Evolutionary conservation across 2,888 invertebrate genomes (phyloP).

Genomic region (Andrena minutula): DNA sequence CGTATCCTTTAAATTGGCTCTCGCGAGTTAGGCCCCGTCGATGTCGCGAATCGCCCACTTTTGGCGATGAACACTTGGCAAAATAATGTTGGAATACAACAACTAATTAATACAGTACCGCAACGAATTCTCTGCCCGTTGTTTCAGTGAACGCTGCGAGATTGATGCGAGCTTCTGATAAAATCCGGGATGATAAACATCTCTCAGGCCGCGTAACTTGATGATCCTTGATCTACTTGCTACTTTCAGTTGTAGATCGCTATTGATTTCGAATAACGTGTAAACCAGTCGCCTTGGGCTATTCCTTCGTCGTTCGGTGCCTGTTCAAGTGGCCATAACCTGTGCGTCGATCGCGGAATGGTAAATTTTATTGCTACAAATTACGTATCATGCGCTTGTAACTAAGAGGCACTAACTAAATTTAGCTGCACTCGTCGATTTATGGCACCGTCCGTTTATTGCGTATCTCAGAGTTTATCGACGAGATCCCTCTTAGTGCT

Average conservation of each 20-base stretch:
- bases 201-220: slow-evolving; percentile 44
- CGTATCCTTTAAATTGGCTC: slow-evolving; percentile 36
- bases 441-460: not conserved
- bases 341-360: not conserved
- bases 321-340: slow-evolving; percentile 6
- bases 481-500: slow-evolving; percentile 18
- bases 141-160: slow-evolving; percentile 18
- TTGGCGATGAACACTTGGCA: not conserved
- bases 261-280: slow-evolving; percentile 55
- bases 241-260: slow-evolving; percentile 50
- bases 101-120: not conserved
- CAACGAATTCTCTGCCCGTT: not conserved
- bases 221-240: slow-evolving; percentile 61
- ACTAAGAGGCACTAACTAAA: not conserved
- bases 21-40: not conserved
- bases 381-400: slow-evolving; percentile 10
- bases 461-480: slow-evolving; percentile 39
- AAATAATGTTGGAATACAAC: not conserved
- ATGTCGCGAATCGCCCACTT: not conserved
- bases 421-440: slow-evolving; percentile 4
- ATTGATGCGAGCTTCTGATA: slow-evolving; percentile 48
- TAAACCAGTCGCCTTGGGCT: slow-evolving; percentile 31
- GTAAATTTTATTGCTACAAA: slow-evolving; percentile 7
- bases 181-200: slow-evolving; percentile 42
- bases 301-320: slow-evolving; percentile 13